Conservation (phyloP, 2,113 vertebrate species). For the Anoura caudifer region DNA sequence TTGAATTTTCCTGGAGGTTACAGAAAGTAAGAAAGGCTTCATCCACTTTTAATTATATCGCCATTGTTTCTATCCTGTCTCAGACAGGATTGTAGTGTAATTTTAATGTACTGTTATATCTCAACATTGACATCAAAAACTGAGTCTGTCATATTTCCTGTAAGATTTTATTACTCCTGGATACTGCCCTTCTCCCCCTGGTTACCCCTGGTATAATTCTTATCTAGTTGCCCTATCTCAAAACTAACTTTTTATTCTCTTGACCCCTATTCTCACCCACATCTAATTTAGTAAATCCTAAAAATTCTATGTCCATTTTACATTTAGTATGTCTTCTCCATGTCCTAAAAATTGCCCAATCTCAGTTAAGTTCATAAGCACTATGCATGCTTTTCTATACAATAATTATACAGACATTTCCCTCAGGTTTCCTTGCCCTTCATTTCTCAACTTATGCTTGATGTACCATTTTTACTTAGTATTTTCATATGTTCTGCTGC, state of each 20-base stretch:
- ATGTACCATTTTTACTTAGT: neutral
- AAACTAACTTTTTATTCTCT: neutral
- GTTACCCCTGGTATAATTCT: neutral
- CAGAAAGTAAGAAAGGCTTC: neutral
- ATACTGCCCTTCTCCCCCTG: accelerated
- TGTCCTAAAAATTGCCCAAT: neutral
- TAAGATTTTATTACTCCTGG: neutral
- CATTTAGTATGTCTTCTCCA: neutral
- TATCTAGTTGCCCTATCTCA: neutral
- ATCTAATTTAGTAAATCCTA: neutral
- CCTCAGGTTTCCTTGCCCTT: neutral
- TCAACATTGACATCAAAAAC: neutral
- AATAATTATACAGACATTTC: neutral
- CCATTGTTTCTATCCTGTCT: neutral
- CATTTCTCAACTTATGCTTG: neutral
- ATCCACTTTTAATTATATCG: neutral
- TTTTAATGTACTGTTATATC: neutral
- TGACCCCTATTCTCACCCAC: neutral
- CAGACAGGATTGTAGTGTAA: neutral
- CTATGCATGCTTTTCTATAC: neutral
- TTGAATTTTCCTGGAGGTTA: neutral
- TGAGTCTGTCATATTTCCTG: neutral
- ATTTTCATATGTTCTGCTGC: neutral
- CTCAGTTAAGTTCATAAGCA: neutral
- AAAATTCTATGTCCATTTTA: neutral